Base-by-base conservation (phyloP, 2,113 vertebrate species). In the Chaetodon auriga region DNA sequence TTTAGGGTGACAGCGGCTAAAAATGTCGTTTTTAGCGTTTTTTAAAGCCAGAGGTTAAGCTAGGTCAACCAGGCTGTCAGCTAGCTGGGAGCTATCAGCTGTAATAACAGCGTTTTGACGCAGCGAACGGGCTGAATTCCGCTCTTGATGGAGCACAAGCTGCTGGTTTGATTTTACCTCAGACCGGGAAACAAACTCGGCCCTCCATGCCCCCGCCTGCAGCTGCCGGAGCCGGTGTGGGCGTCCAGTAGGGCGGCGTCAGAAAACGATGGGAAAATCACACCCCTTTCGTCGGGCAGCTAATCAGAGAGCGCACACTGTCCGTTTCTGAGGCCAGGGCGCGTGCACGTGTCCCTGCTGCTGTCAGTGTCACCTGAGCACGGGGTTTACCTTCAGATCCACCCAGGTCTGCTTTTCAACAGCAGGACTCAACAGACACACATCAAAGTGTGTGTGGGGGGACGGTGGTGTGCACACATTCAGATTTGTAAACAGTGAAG, bases 261-360 rank as follows among this genome's bases (percentile, higher is more conserved):
- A 51, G 12, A n/a, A 60, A 71, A 55, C 51, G 13, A 68, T n/a
- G 18, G 58, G 15, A 41, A 63, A 90, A 91, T 82, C 84, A 86
- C 92, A 82, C 90, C 90, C 92, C 78, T 45, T 86, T 85, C 57
- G 21, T 21, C 43, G 10, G 1, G 36, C 80, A 82, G 81, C 92
- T 87, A 92, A 92, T 93, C 91, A 92, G 80, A 84, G 70, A 74
- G 79, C 83, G 41, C 70, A 43, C 10, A 41, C 21, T 53, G 45
- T 41, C 13, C 51, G 9, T 43, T 25, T 35, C 14, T 18, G 3
- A 41, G 30, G 6, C 64, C 81, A 58, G 61, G 25, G 9, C 23
- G 7, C 14, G 43, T n/a, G 1, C 84, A 38, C 84, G 77, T 74
- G 61, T 7, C 30, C 48, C 13, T 30, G 30, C 30, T 30, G 30